Conservation (phyloP, 1,140 invertebrate genomes). For the Temnothorax curvispinosus region DNA sequence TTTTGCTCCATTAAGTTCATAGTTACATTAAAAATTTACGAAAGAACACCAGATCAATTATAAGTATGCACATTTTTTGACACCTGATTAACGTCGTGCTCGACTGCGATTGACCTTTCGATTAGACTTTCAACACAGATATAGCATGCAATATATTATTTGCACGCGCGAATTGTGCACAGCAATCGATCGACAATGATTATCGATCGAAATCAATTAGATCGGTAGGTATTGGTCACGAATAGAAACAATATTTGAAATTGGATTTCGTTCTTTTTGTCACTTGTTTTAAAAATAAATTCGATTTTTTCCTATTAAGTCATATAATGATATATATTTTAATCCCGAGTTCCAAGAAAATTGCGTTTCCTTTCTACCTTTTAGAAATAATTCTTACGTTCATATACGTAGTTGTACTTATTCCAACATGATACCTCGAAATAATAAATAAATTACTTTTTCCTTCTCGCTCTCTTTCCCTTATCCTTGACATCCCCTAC, state of each 20-base stretch:
- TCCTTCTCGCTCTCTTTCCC: background rate
- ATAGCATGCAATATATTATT: background rate
- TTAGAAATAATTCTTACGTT: background rate
- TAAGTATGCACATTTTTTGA: background rate
- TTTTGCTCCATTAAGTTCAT: background rate
- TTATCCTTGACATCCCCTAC: background rate
- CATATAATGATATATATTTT: background rate
- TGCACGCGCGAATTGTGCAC: constrained; percentile 16
- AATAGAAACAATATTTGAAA: background rate
- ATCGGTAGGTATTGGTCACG: constrained; percentile 10
- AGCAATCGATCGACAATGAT: constrained; percentile 16
- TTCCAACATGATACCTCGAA: background rate
- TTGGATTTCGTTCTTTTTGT: background rate
- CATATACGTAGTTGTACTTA: background rate
- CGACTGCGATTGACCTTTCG: constrained; percentile 28
- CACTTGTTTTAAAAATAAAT: background rate
- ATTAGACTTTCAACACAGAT: constrained; percentile 8
- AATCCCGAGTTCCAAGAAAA: background rate
- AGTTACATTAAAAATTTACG: background rate
- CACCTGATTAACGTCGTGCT: background rate
- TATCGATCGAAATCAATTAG: constrained; percentile 32
- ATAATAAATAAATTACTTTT: constrained; percentile 38
- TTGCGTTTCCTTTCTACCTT: background rate
- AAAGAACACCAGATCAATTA: background rate
- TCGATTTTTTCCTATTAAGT: background rate